Evolutionary conservation across 2,797 vertebrate species (phyloP).

Genomic region (Balearica regulorum): DNA sequence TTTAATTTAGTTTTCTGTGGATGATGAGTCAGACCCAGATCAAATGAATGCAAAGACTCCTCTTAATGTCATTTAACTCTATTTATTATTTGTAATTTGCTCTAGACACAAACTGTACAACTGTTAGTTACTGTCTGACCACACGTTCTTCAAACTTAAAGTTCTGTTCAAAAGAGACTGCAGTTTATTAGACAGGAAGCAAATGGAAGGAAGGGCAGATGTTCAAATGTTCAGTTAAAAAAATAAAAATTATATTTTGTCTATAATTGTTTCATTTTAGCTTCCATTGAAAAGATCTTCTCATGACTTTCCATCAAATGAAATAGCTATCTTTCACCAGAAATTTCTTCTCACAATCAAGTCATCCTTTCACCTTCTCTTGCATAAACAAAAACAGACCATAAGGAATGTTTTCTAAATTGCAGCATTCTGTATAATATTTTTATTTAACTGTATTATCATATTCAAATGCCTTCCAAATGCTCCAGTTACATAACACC

Average conservation of each 20-base stretch:
- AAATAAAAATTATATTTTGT: neutral
- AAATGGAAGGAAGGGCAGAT: neutral
- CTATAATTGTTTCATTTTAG: neutral
- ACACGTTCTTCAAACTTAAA: neutral
- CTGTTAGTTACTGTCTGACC: neutral
- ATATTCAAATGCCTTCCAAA: neutral
- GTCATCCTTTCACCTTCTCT: neutral
- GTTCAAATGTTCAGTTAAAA: neutral
- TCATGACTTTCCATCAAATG: neutral
- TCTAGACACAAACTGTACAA: neutral
- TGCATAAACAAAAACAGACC: neutral
- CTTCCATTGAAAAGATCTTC: neutral
- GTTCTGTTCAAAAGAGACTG: neutral
- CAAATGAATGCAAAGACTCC: conserved; percentile 3
- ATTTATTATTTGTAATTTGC: conserved; percentile 12
- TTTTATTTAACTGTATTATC: neutral
- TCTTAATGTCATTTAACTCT: conserved; percentile 5
- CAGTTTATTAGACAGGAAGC: neutral
- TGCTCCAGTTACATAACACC: neutral
- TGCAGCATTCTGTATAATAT: neutral
- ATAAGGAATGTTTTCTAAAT: neutral
- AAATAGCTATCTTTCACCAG: neutral
- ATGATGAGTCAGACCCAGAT: neutral
- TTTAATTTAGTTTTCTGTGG: neutral
- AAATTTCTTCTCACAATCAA: neutral